These are phyloP conservation scores for Thera britannica DNA, from an alignment of 2,888 invertebrate genomes.

Conservation along the genomic window DNA sequence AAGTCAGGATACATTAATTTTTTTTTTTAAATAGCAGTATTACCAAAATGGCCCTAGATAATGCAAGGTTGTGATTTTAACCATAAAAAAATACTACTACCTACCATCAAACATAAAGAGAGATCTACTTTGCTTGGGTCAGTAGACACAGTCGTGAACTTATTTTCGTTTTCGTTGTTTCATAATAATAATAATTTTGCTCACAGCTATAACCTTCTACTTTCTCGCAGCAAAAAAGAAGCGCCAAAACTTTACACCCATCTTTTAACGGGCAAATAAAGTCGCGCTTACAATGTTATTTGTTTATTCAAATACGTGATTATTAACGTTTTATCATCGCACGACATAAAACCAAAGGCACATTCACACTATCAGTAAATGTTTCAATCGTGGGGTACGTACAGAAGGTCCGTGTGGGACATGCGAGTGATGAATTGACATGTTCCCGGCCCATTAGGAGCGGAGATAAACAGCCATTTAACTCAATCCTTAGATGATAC, in stretches of 20 bases:
- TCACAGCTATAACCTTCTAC: background rate
- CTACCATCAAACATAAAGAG: too few species aligned
- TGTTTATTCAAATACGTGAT: conserved; percentile 58
- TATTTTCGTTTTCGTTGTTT: too few species aligned
- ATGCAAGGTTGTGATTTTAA: background rate
- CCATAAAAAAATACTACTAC: background rate
- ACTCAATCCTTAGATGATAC: conserved; percentile 71
- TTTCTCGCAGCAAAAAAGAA: conserved; percentile 7
- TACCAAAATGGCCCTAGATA: too few species aligned
- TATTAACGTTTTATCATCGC: conserved; percentile 60
- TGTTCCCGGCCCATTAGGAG: conserved; percentile 79
- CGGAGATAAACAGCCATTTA: conserved; percentile 79
- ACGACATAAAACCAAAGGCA: conserved; percentile 54
- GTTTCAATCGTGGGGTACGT: conserved; percentile 52
- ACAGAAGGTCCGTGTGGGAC: conserved; percentile 54
- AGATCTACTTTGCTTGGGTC: too few species aligned
- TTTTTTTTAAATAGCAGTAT: too few species aligned
- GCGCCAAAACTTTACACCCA: conserved; percentile 24
- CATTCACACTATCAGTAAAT: conserved; percentile 51
- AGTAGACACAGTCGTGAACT: too few species aligned
- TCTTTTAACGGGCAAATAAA: conserved; percentile 38
- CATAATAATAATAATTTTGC: too few species aligned
- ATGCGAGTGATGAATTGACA: conserved; percentile 81
- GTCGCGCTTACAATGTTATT: conserved; percentile 56
- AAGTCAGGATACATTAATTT: background rate